Percentiles rank a stretch among this genome's conserved stretches.
These are phyloP conservation scores for Conus canariensis DNA, from an alignment of 2,888 invertebrate genomes.

Conservation along the genomic window DNA sequence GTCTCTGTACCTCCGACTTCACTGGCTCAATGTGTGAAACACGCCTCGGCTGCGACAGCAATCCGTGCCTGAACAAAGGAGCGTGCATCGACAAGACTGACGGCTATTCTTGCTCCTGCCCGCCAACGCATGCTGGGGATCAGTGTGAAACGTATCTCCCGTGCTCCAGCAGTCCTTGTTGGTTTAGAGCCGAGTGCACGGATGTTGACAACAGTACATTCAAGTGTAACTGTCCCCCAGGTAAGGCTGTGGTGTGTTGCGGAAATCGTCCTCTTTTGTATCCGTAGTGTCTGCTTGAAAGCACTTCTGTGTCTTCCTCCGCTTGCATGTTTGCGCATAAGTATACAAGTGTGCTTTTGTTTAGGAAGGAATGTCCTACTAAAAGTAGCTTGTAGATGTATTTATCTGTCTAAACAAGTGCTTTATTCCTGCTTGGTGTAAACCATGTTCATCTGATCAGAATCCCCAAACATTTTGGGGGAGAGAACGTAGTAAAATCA, in stretches of 20 bases:
- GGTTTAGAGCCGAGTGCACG: constrained; percentile 50
- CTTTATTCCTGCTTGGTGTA: too few species aligned
- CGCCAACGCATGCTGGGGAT: constrained; percentile 58
- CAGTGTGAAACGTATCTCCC: constrained; percentile 56
- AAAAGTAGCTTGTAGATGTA: too few species aligned
- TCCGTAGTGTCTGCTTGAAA: not conserved
- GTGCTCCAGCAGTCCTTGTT: constrained; percentile 53
- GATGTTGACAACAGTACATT: constrained; percentile 41
- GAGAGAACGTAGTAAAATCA: too few species aligned
- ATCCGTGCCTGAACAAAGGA: constrained; percentile 64
- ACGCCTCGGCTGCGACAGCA: constrained; percentile 54
- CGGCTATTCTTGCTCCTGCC: constrained; percentile 57
- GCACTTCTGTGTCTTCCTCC: not conserved
- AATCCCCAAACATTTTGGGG: too few species aligned
- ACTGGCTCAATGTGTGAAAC: constrained; percentile 49
- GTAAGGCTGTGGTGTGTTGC: constrained; percentile 35
- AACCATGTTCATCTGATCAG: too few species aligned
- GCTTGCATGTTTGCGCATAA: too few species aligned
- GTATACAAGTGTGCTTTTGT: too few species aligned
- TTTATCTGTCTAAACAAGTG: too few species aligned
- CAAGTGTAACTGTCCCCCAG: constrained; percentile 47
- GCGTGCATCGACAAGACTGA: constrained; percentile 58
- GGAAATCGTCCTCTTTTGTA: not conserved
- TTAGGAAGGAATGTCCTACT: too few species aligned
- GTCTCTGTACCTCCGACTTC: constrained; percentile 51